Conservation (phyloP, 1,140 invertebrate genomes). For the Theocolax elegans region DNA sequence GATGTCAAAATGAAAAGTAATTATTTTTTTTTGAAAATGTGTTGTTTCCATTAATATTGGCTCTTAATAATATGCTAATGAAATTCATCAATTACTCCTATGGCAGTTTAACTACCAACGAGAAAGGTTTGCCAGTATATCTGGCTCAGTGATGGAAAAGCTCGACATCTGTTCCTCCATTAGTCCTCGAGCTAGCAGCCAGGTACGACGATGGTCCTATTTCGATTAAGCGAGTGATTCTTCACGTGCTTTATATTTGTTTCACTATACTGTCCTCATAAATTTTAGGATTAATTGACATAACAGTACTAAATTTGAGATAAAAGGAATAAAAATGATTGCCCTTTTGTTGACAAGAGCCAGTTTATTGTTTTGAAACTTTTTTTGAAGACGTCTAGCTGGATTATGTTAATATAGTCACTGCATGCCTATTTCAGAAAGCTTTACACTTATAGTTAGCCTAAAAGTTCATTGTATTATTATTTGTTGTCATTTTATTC, state of each 20-base stretch:
- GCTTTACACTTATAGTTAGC: constrained; percentile 14
- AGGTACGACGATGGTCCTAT: constrained; percentile 65
- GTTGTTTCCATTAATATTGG: not conserved
- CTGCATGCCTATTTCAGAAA: constrained; percentile 25
- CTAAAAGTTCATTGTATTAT: constrained; percentile 1
- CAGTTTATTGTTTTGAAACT: constrained; percentile 6
- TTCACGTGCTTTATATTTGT: constrained; percentile 31
- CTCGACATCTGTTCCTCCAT: constrained; percentile 82
- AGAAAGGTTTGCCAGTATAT: constrained; percentile 84
- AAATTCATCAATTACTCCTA: constrained; percentile 45
- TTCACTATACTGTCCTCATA: constrained; percentile 2
- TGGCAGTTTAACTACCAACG: constrained; percentile 76
- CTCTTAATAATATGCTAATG: constrained; percentile 19
- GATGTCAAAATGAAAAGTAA: too few species aligned
- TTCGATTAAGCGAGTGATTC: constrained; percentile 19
- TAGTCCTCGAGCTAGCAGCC: constrained; percentile 77
- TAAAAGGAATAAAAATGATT: constrained; percentile 3
- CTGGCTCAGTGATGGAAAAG: constrained; percentile 82
- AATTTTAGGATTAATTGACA: not conserved
- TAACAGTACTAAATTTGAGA: constrained; percentile 21
- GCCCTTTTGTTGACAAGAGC: constrained; percentile 10
- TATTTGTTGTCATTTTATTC: too few species aligned
- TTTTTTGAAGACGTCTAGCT: not conserved
- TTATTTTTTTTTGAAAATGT: too few species aligned
- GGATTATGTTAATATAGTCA: constrained; percentile 6